Base-by-base conservation (phyloP, 2,888 invertebrate genomes). In the Agrilus mali region DNA sequence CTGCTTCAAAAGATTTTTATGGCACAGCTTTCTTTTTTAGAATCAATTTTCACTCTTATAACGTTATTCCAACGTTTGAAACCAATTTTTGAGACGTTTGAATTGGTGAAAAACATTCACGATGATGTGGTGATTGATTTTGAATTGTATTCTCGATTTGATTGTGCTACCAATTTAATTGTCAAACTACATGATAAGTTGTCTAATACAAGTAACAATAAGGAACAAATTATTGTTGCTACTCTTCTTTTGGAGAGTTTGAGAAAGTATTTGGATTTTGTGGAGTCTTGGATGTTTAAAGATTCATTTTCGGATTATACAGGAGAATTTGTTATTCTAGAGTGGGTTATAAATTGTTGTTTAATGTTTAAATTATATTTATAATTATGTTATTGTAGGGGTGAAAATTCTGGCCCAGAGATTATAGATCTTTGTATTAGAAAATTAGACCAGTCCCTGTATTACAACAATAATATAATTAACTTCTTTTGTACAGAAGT, bases 201-300 rank as follows among this genome's bases (percentile, higher is more conserved):
- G 38, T 47, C 57, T n/a, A 50, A 54, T 47, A 51, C 59, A 0
- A 45, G 48, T 1, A 55, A 53, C 41, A 63, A 60, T 48, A 40
- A 55, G 43, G 63, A 60, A 42, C 63, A 62, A 45, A 62, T 66
- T 50, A 50, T 66, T 27, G 60, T 57, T 44, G 42, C 65, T 31
- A 55, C 60, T 0, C 41, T 67, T 27, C 65, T 65, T 49, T 43
- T 67, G 20, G 60, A 64, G 38, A 59, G 57, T 49, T 48, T 64
- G 12, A 59, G 55, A 46, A 58, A 61, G 46, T 67, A 66, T 54
- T 55, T 65, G 4, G 51, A 51, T 3, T 44, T 63, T 2, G 55
- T 64, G 17, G 56, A 66, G 44, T 52, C 52, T 3, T 67, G 66
- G 67, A 51, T 66, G 42, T 55, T 55, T 20, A 60, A 60, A 35